Evolutionary conservation across 2,888 invertebrate species (phyloP), one percentile per base, ranked within the genome.

Genomic region (Epirrhoe alternata): DNA sequence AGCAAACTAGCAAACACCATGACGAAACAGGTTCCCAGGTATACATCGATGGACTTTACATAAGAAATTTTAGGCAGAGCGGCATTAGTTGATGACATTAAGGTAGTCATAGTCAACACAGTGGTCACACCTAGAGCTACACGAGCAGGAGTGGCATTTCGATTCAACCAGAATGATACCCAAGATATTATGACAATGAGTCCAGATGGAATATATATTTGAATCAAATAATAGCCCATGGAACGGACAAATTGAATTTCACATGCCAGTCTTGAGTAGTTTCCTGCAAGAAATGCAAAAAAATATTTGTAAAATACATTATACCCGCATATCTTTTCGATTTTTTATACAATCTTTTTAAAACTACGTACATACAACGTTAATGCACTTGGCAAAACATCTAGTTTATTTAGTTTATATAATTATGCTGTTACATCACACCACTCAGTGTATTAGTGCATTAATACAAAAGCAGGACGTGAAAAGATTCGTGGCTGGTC

Each of bases 211-310:
- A 98, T 98, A 95, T 98, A 98, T 94, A 98, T 98, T 95, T 98
- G 98, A 94, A 99, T 99, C 86, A 98, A 95, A 95, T 99, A 99
- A 95, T 99, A 99, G 87, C 99, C 99, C 98, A 99, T 98, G 86
- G 98, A 98, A 80, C 99, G 96, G 81, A 98, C 98, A 94, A 99
- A 98, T 94, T 98, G 98, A 92, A 98, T 98, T 94, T 98, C 98
- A 94, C 98, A 98, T 82, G 97, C 97, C 95, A 99, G 94, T 86
- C 98, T 96, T 85, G 98, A 98, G 94, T 98, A 99, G 94, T 98
- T 98, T 95, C 98, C 98, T 97, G 95, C 75, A 87, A 87, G 72
- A 70, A 71, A 61, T 6, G 31, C 14, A 35, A 12, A 35, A 54
- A 31, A 56, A 47, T 56, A 61, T 53, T 24, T 47, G 35, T 38